phyloP scores from a whole-genome alignment of 2,797 vertebrate species.

The Pipistrellus pipistrellus region DNA sequence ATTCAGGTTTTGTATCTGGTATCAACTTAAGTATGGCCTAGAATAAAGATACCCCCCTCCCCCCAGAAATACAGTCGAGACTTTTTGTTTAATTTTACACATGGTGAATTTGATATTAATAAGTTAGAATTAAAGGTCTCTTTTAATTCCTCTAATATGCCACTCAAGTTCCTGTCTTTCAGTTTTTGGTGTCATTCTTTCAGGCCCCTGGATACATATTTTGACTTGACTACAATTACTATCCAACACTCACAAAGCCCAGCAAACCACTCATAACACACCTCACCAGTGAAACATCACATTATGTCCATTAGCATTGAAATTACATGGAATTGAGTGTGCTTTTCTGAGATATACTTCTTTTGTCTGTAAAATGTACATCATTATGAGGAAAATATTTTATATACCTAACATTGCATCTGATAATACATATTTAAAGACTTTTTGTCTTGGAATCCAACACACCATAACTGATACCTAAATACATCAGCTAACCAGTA shows the following conservation, averaged over 20 bases:
- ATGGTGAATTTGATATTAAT: not conserved
- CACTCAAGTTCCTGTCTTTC: not conserved
- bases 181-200: not conserved
- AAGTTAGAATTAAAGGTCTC: not conserved
- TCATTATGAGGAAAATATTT: not conserved
- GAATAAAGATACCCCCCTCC: not conserved
- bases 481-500: not conserved
- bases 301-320: not conserved
- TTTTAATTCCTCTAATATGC: not conserved
- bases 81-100: conserved; percentile 24
- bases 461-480: not conserved
- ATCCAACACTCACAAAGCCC: not conserved
- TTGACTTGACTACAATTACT: not conserved
- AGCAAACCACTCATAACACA: not conserved
- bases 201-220: accelerated
- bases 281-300: not conserved
- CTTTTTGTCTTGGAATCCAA: not conserved
- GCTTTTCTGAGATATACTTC: not conserved
- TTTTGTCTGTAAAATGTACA: not conserved
- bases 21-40: not conserved
- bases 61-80: not conserved
- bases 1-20: not conserved
- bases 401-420: not conserved
- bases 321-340: not conserved
- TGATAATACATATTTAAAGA: not conserved